These are phyloP conservation scores for Cerceris ruficornis DNA, from an alignment of 2,888 invertebrate species.

Conservation along the genomic window DNA sequence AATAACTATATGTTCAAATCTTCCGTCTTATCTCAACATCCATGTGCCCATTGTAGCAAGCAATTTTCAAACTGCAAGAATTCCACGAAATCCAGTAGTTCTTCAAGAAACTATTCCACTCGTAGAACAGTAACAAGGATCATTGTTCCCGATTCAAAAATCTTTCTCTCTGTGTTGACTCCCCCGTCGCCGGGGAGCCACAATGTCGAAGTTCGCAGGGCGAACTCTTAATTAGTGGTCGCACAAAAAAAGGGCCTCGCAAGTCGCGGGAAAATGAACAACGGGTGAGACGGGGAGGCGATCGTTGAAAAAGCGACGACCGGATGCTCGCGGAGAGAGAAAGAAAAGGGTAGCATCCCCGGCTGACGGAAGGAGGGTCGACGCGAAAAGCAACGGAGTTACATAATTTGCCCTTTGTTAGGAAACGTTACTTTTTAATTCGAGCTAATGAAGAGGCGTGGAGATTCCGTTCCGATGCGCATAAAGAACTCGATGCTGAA, in stretches of 20 bases:
- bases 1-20: no score
- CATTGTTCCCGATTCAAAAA: constrained; percentile 25
- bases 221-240: constrained; percentile 54
- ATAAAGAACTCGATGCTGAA: background rate
- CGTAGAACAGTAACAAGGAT: background rate
- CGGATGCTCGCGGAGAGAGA: constrained; percentile 8
- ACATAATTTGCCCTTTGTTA: constrained; percentile 32
- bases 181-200: constrained; percentile 15
- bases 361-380: constrained; percentile 1
- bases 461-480: constrained; percentile 20
- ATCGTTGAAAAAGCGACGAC: constrained; percentile 23
- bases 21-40: no score
- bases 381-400: constrained; percentile 14
- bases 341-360: background rate
- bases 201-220: constrained; percentile 33
- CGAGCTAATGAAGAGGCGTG: constrained; percentile 28
- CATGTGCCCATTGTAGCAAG: background rate
- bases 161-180: constrained; percentile 29
- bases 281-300: constrained; percentile 8
- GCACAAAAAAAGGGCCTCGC: constrained; percentile 40
- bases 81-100: background rate
- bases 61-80: background rate
- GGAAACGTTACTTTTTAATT: constrained; percentile 27
- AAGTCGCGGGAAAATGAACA: constrained; percentile 27
- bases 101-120: no score